Conservation (phyloP, 2,113 vertebrate genomes). For the Sander lucioperca region DNA sequence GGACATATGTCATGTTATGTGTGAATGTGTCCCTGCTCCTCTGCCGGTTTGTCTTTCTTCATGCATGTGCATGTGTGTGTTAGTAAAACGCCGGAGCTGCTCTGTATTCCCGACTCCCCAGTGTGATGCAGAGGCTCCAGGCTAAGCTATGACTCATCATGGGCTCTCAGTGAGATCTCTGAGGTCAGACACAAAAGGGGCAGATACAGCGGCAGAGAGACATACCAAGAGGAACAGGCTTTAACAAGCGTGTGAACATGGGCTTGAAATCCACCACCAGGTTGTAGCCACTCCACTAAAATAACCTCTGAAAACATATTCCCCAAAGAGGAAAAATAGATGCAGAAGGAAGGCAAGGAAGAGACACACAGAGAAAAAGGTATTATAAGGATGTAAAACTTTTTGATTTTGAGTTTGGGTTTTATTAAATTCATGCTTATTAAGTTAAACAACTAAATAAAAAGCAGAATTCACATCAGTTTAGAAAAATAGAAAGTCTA, state of each 20-base stretch:
- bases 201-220: constrained; percentile 36
- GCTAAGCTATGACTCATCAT: constrained; percentile 79
- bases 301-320: constrained; percentile 33
- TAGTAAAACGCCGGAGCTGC: constrained; percentile 45
- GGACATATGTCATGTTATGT: constrained; percentile 5
- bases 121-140: constrained; percentile 67
- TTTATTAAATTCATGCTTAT: no score
- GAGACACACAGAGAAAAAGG: not conserved
- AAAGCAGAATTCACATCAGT: no score
- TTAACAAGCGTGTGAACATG: constrained; percentile 13
- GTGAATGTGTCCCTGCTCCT: not conserved
- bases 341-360: not conserved
- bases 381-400: not conserved
- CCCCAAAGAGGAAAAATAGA: not conserved
- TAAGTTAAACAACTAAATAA: no score
- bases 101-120: constrained; percentile 66
- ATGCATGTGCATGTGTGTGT: constrained; percentile 9
- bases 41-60: not conserved
- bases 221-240: constrained; percentile 33
- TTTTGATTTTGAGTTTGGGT: no score
- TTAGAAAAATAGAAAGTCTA: no score
- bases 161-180: constrained; percentile 60
- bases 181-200: constrained; percentile 70
- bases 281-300: constrained; percentile 14
- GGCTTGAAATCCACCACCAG: constrained; percentile 34